These are phyloP conservation scores for Agelas oroides DNA, from an alignment of 37 sponge, comb jelly and placozoan species.

Conservation along the genomic window DNA sequence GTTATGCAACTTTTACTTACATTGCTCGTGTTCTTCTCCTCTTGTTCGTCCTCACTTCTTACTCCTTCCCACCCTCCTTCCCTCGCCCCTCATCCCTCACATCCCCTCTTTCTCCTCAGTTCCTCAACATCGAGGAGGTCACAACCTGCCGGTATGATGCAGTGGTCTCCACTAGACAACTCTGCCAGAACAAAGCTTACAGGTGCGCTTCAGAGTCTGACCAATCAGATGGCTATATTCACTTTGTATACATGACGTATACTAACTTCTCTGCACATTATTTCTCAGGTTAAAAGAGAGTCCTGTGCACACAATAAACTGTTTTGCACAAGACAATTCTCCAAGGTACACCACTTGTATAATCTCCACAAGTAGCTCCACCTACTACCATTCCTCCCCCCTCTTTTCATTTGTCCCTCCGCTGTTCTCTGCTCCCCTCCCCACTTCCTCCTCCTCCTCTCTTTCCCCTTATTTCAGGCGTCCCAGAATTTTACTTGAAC, in stretches of 20 bases:
- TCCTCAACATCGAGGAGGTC: conserved; percentile 60
- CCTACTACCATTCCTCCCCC: no score
- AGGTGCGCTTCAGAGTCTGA: conserved; percentile 64
- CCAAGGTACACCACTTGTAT: conserved; percentile 26
- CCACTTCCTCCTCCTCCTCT: no score
- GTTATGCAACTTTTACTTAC: no score
- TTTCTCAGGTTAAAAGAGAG: no score
- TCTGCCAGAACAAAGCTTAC: conserved; percentile 72
- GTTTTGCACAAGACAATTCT: no score
- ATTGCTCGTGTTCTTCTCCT: conserved; percentile 17
- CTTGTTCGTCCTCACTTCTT: not conserved
- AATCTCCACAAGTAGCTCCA: no score
- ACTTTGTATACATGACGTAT: no score
- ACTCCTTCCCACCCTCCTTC: conserved; percentile 10
- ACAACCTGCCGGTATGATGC: conserved; percentile 77
- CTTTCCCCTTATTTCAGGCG: not conserved
- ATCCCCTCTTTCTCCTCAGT: conserved; percentile 21
- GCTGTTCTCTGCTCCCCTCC: no score
- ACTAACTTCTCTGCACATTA: no score
- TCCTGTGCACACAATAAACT: no score
- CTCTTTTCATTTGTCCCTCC: no score
- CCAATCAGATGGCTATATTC: no score
- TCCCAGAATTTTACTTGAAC: not conserved
- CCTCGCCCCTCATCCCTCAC: conserved; percentile 3
- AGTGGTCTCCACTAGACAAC: conserved; percentile 48